Conservation (phyloP, 1,140 invertebrate species). For the Sarcophaga peregrina region DNA sequence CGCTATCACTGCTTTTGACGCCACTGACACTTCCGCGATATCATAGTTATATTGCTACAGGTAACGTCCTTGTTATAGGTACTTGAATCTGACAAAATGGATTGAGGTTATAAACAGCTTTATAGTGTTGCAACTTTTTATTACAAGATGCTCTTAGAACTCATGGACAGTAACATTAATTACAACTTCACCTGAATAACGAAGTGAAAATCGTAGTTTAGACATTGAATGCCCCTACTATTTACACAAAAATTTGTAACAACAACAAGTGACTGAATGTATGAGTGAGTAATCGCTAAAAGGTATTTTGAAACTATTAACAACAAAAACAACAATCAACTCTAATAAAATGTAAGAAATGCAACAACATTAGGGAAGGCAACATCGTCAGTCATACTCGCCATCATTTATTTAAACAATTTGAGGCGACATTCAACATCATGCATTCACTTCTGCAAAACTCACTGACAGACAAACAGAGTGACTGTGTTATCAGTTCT, state of each 20-base stretch:
- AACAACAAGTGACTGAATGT: background rate
- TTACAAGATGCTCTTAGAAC: no score
- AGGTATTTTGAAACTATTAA: background rate
- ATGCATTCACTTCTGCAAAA: background rate
- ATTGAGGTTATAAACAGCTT: no score
- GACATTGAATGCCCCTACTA: background rate
- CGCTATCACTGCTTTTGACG: no score
- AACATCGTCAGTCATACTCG: background rate
- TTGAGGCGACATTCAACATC: background rate
- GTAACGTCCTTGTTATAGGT: no score
- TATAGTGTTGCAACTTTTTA: no score
- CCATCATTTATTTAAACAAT: conserved; percentile 14
- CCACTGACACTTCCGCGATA: no score
- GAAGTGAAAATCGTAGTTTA: background rate
- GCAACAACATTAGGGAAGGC: conserved; percentile 1
- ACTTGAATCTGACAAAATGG: no score
- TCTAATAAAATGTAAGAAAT: background rate
- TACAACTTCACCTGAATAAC: no score
- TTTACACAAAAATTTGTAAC: background rate
- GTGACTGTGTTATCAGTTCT: background rate
- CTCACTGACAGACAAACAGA: background rate
- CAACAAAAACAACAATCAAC: background rate
- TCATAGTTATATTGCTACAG: no score
- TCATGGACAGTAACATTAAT: no score
- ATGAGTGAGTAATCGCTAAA: background rate